Percentiles rank a stretch among this genome's conserved stretches.
Evolutionary conservation across 2,888 invertebrate genomes (phyloP).

Genomic region (Hipparchia sbordonii): DNA sequence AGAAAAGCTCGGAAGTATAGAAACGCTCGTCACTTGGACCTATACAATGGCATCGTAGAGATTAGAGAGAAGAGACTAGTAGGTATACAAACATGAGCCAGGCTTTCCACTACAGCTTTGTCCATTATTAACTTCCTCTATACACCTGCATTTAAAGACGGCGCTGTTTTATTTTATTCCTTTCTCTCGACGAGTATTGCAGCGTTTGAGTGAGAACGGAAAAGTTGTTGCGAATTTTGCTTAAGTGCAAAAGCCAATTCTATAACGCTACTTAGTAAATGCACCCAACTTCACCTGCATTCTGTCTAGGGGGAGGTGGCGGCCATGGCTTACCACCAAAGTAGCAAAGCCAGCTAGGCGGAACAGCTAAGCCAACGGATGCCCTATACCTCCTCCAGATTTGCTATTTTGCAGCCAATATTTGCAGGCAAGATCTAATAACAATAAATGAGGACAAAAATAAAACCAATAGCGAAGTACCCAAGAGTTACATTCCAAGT

Average conservation of each 20-base stretch:
- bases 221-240: constrained; percentile 35
- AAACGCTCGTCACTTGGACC: constrained; percentile 43
- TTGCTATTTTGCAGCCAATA: too few species aligned
- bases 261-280: constrained; percentile 23
- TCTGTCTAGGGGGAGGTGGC: neutral
- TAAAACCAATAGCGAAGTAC: too few species aligned
- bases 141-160: constrained; percentile 74
- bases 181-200: constrained; percentile 33
- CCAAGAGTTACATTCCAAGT: too few species aligned
- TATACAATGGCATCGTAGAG: constrained; percentile 54
- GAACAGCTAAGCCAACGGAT: too few species aligned
- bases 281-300: neutral
- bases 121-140: constrained; percentile 74
- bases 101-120: constrained; percentile 69
- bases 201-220: constrained; percentile 40
- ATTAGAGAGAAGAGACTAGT: constrained; percentile 65
- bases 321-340: too few species aligned
- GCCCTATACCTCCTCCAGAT: too few species aligned
- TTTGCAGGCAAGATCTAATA: too few species aligned
- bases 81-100: constrained; percentile 65
- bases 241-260: constrained; percentile 38
- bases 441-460: too few species aligned
- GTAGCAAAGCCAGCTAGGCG: too few species aligned
- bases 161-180: constrained; percentile 48
- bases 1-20: neutral